These are phyloP conservation scores for Melipona quadrifasciata DNA, from an alignment of 1,140 invertebrate species.

Conservation along the genomic window DNA sequence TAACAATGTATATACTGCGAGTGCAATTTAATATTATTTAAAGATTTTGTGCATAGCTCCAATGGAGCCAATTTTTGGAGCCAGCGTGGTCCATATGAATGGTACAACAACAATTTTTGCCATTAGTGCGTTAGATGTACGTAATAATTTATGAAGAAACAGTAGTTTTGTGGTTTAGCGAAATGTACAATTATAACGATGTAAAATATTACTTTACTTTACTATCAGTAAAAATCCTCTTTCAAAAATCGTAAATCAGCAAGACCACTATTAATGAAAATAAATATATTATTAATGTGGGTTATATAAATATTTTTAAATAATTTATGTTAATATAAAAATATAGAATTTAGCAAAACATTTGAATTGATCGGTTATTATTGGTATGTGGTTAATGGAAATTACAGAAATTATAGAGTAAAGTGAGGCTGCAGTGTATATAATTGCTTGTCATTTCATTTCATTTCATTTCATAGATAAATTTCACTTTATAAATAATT, in stretches of 20 bases:
- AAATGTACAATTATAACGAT: constrained; percentile 66
- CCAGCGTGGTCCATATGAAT: constrained; percentile 47
- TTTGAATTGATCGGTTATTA: constrained; percentile 14
- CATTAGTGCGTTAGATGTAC: constrained; percentile 62
- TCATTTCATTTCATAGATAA: constrained; percentile 53
- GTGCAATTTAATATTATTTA: constrained; percentile 56
- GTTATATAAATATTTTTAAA: constrained; percentile 67
- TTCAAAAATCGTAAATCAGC: constrained; percentile 18
- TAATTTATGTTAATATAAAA: constrained; percentile 53
- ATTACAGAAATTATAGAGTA: constrained; percentile 31
- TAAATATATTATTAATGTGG: constrained; percentile 50
- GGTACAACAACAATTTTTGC: constrained; percentile 66
- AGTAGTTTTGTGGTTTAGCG: constrained; percentile 62
- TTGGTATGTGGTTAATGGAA: constrained; percentile 29
- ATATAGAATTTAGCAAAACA: constrained; percentile 18
- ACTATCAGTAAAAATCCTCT: constrained; percentile 34
- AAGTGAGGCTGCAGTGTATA: constrained; percentile 65
- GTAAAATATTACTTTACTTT: constrained; percentile 68
- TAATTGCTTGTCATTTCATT: constrained; percentile 63
- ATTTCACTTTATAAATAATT: constrained; percentile 51
- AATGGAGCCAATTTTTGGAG: constrained; percentile 55
- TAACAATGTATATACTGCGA: constrained; percentile 49
- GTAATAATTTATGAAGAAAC: constrained; percentile 65
- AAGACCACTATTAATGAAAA: constrained; percentile 42
- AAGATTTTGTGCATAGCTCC: constrained; percentile 58